phyloP scores from a whole-genome alignment of 1,140 invertebrate genomes.

The Euwallacea similis region DNA sequence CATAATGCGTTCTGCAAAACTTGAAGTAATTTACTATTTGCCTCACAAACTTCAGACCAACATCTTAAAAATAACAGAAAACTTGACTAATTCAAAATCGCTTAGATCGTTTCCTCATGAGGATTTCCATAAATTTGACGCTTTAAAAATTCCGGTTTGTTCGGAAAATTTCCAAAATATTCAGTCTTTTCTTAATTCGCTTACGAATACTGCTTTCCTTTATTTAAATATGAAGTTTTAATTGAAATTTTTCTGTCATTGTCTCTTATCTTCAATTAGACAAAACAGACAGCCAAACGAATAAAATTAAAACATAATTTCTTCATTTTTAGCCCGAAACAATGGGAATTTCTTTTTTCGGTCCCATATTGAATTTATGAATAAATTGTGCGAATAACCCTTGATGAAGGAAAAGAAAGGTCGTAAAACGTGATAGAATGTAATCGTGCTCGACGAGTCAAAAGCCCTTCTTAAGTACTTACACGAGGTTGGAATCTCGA shows the following conservation, averaged over 20 bases:
- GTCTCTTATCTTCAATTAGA: neutral
- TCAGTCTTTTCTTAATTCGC: too few species aligned
- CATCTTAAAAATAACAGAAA: too few species aligned
- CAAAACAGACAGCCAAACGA: neutral
- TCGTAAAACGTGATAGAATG: constrained; percentile 12
- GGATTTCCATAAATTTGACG: too few species aligned
- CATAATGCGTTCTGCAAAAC: too few species aligned
- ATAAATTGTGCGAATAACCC: constrained; percentile 11
- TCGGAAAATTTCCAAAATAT: too few species aligned
- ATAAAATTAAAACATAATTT: neutral
- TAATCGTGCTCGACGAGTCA: constrained; percentile 5
- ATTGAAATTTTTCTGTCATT: neutral
- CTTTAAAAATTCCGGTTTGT: too few species aligned
- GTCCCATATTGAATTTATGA: constrained; percentile 11
- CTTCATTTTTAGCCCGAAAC: neutral
- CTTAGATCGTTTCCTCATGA: too few species aligned
- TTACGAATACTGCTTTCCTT: neutral
- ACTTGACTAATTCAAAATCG: too few species aligned
- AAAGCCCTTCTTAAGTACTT: constrained; percentile 8
- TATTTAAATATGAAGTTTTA: neutral
- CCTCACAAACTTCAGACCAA: too few species aligned
- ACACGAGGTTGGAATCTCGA: constrained; percentile 2
- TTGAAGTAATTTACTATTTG: too few species aligned
- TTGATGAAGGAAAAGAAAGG: constrained; percentile 16
- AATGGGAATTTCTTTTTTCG: neutral